Evolutionary conservation across 2,888 invertebrate species (phyloP).

Genomic region (Encarsia formosa): DNA sequence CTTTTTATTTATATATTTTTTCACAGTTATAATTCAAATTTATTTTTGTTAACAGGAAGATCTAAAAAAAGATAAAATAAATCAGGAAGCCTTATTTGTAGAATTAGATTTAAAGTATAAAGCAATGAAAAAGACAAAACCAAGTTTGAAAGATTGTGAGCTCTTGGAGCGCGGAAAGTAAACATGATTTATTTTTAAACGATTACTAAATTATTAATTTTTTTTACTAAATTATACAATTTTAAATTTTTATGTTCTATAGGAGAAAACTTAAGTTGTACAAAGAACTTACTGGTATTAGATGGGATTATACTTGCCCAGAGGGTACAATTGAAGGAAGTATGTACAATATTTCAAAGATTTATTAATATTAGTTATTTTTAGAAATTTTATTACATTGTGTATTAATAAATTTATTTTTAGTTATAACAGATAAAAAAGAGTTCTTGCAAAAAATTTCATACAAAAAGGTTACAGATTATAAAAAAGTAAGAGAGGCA

Average conservation of each 20-base stretch:
- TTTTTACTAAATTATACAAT: not conserved
- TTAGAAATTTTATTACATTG: not conserved
- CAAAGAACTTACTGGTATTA: conserved; percentile 29
- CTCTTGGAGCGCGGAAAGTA: conserved; percentile 31
- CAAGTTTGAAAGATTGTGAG: conserved; percentile 25
- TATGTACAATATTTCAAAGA: conserved; percentile 33
- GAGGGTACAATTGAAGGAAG: conserved; percentile 25
- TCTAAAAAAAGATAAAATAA: conserved; percentile 23
- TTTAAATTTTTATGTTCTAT: conserved; percentile 1
- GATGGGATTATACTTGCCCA: conserved; percentile 30
- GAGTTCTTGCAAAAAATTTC: conserved; percentile 35
- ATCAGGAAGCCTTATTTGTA: conserved; percentile 13
- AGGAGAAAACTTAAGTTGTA: conserved; percentile 31
- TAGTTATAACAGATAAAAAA: conserved; percentile 35
- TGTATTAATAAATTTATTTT: conserved; percentile 3
- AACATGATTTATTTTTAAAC: conserved; percentile 8
- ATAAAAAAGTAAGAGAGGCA: conserved; percentile 25
- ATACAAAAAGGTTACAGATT: conserved; percentile 26
- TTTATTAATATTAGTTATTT: conserved; percentile 11
- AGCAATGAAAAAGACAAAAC: conserved; percentile 22
- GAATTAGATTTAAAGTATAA: conserved; percentile 18
- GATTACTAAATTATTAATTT: not conserved
- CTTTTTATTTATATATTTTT: not conserved
- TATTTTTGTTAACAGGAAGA: conserved; percentile 19
- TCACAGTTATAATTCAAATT: not conserved